Percentiles rank a stretch among this genome's conserved stretches.
Conservation (phyloP, 92 coral and sea anemone genomes). For the Epizoanthus scotinus region DNA sequence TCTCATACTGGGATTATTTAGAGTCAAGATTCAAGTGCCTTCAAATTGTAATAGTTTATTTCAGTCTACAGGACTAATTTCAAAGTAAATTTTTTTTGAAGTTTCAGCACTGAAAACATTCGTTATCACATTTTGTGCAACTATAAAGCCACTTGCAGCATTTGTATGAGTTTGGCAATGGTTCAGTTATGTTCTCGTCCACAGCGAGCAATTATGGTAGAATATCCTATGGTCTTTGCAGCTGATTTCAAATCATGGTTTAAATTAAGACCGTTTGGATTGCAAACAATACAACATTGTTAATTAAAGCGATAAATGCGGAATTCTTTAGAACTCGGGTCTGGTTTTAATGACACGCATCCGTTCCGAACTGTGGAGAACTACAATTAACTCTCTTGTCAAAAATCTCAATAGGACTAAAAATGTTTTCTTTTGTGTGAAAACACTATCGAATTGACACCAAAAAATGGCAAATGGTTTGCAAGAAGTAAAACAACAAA, state of each 20-base stretch:
- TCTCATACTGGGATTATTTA: too few relatives aligned
- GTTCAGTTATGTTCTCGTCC: background rate
- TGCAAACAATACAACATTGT: constrained; percentile 2
- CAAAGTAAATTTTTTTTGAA: too few relatives aligned
- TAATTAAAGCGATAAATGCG: constrained; percentile 14
- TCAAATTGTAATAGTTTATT: too few relatives aligned
- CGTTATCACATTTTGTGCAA: background rate
- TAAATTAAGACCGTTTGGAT: constrained; percentile 1
- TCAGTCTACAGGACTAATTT: too few relatives aligned
- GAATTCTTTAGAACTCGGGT: background rate
- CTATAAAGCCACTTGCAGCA: background rate
- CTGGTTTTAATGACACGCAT: background rate
- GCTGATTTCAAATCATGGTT: background rate
- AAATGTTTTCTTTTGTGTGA: background rate
- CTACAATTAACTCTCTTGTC: constrained; percentile 20
- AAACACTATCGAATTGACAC: background rate
- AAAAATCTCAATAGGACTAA: constrained; percentile 12
- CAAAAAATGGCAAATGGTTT: background rate
- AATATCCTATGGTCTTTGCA: constrained; percentile 4
- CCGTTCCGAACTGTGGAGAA: constrained; percentile 5
- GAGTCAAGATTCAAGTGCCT: too few relatives aligned
- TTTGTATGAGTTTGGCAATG: background rate
- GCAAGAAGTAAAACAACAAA: too few relatives aligned
- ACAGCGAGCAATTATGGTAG: background rate
- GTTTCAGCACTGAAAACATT: too few relatives aligned